phyloP scores from a whole-genome alignment of 1,140 invertebrate species.

The Laupala kohalensis region DNA sequence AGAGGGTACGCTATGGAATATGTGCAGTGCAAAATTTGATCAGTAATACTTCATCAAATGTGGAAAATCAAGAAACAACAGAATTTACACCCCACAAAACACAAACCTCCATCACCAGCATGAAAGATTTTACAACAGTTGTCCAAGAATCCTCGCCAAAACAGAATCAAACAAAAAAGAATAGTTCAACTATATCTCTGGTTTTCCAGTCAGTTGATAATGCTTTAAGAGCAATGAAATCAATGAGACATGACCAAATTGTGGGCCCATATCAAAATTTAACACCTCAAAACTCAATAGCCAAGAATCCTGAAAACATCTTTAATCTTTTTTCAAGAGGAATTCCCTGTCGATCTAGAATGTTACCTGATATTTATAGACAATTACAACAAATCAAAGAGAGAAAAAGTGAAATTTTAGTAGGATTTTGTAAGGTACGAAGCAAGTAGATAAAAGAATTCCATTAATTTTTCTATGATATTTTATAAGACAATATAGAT shows the following conservation, averaged over 20 bases:
- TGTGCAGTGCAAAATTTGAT: slow-evolving; percentile 32
- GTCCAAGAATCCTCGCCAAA: too few relatives aligned
- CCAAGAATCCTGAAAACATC: slow-evolving; percentile 15
- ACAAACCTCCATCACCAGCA: not conserved
- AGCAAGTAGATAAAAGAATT: too few relatives aligned
- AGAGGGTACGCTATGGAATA: slow-evolving; percentile 36
- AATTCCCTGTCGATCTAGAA: slow-evolving; percentile 44
- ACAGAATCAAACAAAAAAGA: too few relatives aligned
- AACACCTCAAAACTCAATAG: not conserved
- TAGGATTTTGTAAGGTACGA: slow-evolving; percentile 42
- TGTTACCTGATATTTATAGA: slow-evolving; percentile 32
- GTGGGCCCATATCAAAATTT: not conserved
- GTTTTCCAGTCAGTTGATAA: too few relatives aligned
- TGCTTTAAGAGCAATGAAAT: too few relatives aligned
- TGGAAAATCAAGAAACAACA: not conserved
- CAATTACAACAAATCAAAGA: slow-evolving; percentile 27
- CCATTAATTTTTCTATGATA: too few relatives aligned
- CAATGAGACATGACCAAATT: too few relatives aligned
- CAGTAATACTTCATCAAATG: too few relatives aligned
- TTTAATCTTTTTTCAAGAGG: slow-evolving; percentile 34
- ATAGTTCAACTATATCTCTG: too few relatives aligned
- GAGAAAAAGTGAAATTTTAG: slow-evolving; percentile 42
- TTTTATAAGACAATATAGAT: too few relatives aligned
- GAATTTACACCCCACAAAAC: not conserved
- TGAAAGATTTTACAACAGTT: not conserved